phyloP scores from a whole-genome alignment of 2,113 vertebrate genomes.

The Parus major region DNA sequence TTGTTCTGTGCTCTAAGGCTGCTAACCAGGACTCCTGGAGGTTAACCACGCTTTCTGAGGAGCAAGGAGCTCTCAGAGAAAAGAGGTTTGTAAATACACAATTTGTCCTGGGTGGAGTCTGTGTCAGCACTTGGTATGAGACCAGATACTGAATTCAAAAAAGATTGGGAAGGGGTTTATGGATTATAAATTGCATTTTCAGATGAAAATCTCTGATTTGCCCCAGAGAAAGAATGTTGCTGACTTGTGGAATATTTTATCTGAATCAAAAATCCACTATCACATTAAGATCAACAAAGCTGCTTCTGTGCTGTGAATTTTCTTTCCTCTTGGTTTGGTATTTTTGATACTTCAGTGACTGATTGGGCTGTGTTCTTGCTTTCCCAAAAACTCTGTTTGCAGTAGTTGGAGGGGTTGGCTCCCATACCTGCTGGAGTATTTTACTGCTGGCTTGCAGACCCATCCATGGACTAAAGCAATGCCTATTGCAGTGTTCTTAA shows the following conservation, averaged over 20 bases:
- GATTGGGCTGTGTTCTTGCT: background rate
- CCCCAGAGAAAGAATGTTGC: background rate
- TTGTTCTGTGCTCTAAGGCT: background rate
- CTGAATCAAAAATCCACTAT: background rate
- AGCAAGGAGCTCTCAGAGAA: background rate
- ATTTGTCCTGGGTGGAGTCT: background rate
- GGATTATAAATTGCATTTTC: background rate
- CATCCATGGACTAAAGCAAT: background rate
- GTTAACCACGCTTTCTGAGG: background rate
- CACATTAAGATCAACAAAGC: background rate
- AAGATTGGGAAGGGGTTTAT: rapidly evolving
- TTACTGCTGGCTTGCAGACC: background rate
- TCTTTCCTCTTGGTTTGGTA: background rate
- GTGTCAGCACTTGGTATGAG: background rate
- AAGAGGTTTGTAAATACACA: background rate
- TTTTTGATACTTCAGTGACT: background rate
- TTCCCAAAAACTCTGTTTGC: background rate
- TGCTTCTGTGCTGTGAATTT: background rate
- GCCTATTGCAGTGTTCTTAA: background rate
- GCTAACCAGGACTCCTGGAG: background rate
- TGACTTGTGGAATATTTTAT: background rate
- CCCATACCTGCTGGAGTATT: background rate
- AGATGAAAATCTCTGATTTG: background rate
- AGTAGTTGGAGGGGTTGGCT: background rate
- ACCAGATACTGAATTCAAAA: background rate